Evolutionary conservation across 2,888 invertebrate species (phyloP).

Genomic region (Steromphala cineraria): DNA sequence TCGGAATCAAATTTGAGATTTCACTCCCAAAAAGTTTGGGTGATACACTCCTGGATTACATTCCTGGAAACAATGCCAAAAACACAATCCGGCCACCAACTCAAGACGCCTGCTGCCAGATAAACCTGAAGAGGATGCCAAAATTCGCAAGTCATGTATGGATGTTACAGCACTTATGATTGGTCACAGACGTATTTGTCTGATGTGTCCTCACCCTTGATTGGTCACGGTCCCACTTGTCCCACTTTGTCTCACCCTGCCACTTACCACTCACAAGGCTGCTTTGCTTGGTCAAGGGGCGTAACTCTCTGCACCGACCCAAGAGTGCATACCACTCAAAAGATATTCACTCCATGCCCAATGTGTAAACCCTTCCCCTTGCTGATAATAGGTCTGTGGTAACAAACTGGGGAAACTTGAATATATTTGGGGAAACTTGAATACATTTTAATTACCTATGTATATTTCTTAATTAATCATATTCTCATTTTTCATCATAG

Average conservation of each 20-base stretch:
- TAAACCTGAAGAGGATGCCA: neutral
- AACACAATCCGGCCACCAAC: too few relatives aligned
- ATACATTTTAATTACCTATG: neutral
- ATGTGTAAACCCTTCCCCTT: neutral
- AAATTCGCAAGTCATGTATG: constrained; percentile 16
- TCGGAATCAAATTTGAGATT: too few relatives aligned
- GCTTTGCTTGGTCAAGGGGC: constrained; percentile 20
- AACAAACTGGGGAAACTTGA: neutral
- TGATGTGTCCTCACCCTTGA: constrained; percentile 18
- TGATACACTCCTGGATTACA: too few relatives aligned
- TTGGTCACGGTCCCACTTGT: constrained; percentile 20
- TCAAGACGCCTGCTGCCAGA: neutral
- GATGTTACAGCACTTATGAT: constrained; percentile 17
- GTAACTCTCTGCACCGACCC: neutral
- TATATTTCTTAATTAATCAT: neutral
- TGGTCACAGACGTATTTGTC: constrained; percentile 13
- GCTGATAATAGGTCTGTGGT: neutral
- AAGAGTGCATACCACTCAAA: neutral
- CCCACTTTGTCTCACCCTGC: constrained; percentile 18
- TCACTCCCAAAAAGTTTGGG: too few relatives aligned
- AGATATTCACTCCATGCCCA: neutral
- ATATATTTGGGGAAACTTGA: too few relatives aligned
- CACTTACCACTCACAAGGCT: constrained; percentile 7
- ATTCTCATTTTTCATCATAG: neutral
- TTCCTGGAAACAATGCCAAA: too few relatives aligned